Conservation (phyloP, 2,797 vertebrate genomes). For the Gallinago nigripennis region DNA sequence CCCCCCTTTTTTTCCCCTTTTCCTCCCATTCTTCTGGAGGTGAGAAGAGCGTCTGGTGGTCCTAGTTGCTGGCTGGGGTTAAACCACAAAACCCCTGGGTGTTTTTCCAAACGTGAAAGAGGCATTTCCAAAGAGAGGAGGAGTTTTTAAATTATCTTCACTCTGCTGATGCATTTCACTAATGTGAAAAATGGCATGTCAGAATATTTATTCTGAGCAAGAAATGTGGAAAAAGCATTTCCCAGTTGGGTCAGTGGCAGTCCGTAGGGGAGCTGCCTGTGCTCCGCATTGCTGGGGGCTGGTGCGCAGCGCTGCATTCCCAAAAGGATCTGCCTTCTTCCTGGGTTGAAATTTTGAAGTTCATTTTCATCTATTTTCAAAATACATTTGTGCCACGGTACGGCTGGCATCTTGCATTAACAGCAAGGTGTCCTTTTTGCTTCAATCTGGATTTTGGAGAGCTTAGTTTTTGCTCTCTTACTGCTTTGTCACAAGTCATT, state of each 20-base stretch:
- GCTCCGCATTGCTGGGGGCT: neutral
- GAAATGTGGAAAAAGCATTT: neutral
- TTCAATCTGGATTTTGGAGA: neutral
- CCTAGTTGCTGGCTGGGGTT: neutral
- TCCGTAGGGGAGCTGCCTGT: neutral
- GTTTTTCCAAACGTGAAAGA: neutral
- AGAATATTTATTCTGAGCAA: neutral
- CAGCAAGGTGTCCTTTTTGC: neutral
- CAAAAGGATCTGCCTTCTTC: neutral
- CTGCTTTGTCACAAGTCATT: constrained; percentile 25
- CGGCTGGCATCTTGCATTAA: neutral
- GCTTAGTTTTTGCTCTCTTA: constrained; percentile 41
- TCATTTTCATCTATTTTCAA: neutral
- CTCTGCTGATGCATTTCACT: neutral
- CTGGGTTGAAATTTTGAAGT: neutral
- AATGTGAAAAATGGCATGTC: neutral
- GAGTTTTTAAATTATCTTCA: neutral
- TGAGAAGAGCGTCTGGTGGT: neutral
- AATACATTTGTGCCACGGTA: neutral
- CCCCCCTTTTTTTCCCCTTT: neutral
- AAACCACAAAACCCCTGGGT: neutral
- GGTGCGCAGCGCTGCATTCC: neutral
- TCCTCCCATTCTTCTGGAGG: neutral
- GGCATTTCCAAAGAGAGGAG: neutral
- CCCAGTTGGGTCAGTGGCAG: neutral